Percentiles rank a stretch among this genome's conserved stretches.
Evolutionary conservation across 2,113 vertebrate species (phyloP).

Genomic region (Myrmophylax atrothorax): DNA sequence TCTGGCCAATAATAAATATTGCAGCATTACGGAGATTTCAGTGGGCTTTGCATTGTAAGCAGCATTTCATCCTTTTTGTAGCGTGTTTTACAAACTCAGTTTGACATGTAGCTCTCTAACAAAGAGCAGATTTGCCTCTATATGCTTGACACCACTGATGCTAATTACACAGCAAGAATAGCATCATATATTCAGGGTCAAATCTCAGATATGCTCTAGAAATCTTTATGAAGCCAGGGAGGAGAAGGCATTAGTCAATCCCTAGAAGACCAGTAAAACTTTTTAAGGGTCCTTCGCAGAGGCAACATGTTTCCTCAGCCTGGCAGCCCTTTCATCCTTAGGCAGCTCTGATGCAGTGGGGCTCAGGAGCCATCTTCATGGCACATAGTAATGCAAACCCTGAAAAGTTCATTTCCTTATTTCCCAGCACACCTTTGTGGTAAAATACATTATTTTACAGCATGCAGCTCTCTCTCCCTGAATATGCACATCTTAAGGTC

Average conservation of each 20-base stretch:
- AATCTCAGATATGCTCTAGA: not conserved
- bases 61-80: not conserved
- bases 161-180: not conserved
- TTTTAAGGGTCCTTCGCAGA: not conserved
- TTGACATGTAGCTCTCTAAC: not conserved
- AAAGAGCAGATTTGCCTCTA: constrained; percentile 4
- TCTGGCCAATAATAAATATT: constrained; percentile 16
- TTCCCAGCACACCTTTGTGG: not conserved
- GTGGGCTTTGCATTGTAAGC: constrained; percentile 11
- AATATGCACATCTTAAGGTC: not conserved
- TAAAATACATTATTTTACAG: not conserved
- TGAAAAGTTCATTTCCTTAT: not conserved
- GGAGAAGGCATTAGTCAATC: not conserved
- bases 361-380: not conserved
- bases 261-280: not conserved
- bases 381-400: not conserved
- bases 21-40: constrained; percentile 22
- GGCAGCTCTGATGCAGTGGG: not conserved
- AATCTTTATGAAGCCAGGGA: not conserved
- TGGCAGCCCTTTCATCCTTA: not conserved
- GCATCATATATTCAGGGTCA: not conserved
- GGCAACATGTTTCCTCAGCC: not conserved
- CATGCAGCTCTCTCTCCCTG: not conserved
- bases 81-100: not conserved
- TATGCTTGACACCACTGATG: not conserved